Base-by-base conservation (phyloP, 2,113 vertebrate species). In the Beaufortia kweichowensis region DNA sequence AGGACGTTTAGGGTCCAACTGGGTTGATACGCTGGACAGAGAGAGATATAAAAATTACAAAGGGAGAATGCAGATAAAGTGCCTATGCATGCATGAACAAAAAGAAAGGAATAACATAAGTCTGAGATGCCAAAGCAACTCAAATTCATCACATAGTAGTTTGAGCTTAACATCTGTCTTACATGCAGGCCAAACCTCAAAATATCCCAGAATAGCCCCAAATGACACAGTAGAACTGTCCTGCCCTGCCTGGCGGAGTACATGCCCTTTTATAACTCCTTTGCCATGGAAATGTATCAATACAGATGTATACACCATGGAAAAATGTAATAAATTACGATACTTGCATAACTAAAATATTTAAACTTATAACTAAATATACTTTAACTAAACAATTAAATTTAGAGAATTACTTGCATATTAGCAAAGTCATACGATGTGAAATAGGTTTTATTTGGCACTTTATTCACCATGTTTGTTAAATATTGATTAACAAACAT, bases 201-300 rank as follows among this genome's bases (percentile, higher is more conserved):
- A 77, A 73, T 50, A 73, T 62, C 78, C 72, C 33, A 80, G 61
- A 83, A 83, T 83, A 83, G 66, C 79, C 56, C 74, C 46, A 83
- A 83, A 83, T 83, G 74, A 83, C 78, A 79, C 29, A 19, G 55
- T 83, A 65, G 53, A 79, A 46, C 33, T 6, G 50, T 53, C n/a
- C 63, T 53, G 31, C 29, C 59, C 56, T 8, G 12, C 59, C 56
- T 8, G 12, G 29, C 41, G n/a, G 33, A 43, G 24, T 14, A n/a
- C 24, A 24, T 60, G 35, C 15, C 9, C 31, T 55, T 53, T 67
- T 77, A 64, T 71, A 73, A 63, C 62, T 76, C 11, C 62, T 39
- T 28, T 71, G 26, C 28, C 21, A 10, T 62, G 29, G 19, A 75
- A 69, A 29, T 59, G 4, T 31, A 69, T 35, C n/a, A 28, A 33